phyloP scores from a whole-genome alignment of 2,888 invertebrate species.

The Pilophorus perplexus region DNA sequence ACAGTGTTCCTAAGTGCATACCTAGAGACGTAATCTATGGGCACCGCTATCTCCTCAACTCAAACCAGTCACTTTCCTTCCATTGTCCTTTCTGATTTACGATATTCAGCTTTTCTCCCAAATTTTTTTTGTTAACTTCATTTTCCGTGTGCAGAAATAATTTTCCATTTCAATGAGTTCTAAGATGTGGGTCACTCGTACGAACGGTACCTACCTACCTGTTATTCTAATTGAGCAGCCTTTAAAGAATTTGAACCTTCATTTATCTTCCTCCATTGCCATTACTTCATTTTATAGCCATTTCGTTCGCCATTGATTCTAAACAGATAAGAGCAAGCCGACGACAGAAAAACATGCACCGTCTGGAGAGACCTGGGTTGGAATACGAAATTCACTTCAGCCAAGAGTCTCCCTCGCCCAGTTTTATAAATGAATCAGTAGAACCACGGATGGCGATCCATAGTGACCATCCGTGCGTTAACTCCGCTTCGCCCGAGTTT shows the following conservation, averaged over 20 bases:
- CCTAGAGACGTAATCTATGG: slow-evolving; percentile 44
- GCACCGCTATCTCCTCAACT: slow-evolving; percentile 40
- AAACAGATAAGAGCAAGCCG: too few species aligned
- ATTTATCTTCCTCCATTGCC: too few species aligned
- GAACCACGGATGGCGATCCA: slow-evolving; percentile 38
- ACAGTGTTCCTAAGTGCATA: slow-evolving; percentile 46
- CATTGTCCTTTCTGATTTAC: slow-evolving; percentile 41
- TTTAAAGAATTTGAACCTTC: too few species aligned
- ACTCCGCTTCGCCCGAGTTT: slow-evolving; percentile 30
- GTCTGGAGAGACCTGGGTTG: slow-evolving; percentile 14
- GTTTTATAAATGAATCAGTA: slow-evolving; percentile 38
- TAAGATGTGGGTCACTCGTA: not conserved
- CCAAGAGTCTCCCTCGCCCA: not conserved
- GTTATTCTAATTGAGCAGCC: too few species aligned
- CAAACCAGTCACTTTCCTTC: slow-evolving; percentile 43
- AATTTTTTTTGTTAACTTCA: slow-evolving; percentile 24
- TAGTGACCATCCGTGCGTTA: slow-evolving; percentile 37
- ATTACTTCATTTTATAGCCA: too few species aligned
- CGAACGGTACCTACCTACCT: not conserved
- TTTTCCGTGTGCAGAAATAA: slow-evolving; percentile 13
- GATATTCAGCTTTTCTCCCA: slow-evolving; percentile 21
- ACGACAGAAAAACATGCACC: slow-evolving; percentile 31
- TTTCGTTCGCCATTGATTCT: too few species aligned
- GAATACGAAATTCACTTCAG: slow-evolving; percentile 25
- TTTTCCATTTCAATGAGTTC: slow-evolving; percentile 29